Evolutionary conservation across 2,113 vertebrate species (phyloP).

Genomic region (Cariama cristata): DNA sequence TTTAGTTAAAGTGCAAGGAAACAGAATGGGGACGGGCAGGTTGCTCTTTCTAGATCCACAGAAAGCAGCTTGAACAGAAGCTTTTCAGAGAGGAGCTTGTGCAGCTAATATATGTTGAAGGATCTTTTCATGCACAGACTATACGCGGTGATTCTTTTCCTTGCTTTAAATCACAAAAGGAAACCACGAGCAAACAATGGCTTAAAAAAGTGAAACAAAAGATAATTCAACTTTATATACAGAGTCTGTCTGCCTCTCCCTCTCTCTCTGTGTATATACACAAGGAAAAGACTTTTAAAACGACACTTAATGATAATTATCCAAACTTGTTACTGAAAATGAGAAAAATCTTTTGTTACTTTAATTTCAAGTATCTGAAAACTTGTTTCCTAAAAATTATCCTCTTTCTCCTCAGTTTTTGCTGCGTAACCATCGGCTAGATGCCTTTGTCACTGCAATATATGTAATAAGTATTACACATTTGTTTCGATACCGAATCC

Average conservation of each 20-base stretch:
- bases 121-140: constrained; percentile 28
- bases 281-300: background rate
- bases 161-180: constrained; percentile 56
- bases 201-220: constrained; percentile 60
- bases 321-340: background rate
- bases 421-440: background rate
- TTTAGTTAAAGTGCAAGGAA: background rate
- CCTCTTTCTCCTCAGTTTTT: background rate
- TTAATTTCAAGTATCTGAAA: background rate
- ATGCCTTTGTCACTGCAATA: background rate
- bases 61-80: constrained; percentile 11
- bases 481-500: background rate
- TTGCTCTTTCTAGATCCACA: constrained; percentile 15
- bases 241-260: background rate
- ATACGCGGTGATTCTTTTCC: background rate
- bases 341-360: background rate
- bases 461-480: background rate
- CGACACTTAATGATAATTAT: background rate
- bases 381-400: background rate
- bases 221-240: constrained; percentile 19
- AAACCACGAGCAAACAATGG: constrained; percentile 15
- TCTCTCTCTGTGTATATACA: background rate
- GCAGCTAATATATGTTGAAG: background rate
- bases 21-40: background rate
- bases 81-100: constrained; percentile 33